These are phyloP conservation scores for Plutella xylostella DNA, from an alignment of 2,888 invertebrate species.

Conservation along the genomic window DNA sequence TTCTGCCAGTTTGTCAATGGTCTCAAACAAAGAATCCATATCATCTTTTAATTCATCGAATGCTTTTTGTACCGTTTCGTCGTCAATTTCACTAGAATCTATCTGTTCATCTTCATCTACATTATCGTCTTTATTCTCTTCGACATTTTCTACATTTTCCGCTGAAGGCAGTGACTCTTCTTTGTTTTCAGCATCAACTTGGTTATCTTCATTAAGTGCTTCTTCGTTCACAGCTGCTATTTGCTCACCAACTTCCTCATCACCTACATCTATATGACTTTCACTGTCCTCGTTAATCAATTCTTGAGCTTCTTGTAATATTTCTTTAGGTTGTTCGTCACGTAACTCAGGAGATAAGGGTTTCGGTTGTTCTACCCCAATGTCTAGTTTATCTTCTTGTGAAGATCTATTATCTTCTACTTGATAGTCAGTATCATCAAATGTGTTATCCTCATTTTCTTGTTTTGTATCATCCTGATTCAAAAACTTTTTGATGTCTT, in stretches of 20 bases:
- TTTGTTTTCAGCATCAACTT: constrained; percentile 9
- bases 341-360: background rate
- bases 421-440: constrained; percentile 3
- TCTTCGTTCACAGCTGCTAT: constrained; percentile 8
- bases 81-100: background rate
- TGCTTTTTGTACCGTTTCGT: no score
- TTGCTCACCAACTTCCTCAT: constrained; percentile 14
- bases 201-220: constrained; percentile 9
- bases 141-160: constrained; percentile 10
- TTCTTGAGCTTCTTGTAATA: constrained; percentile 15
- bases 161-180: background rate
- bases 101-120: constrained; percentile 15
- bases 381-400: constrained; percentile 1
- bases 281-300: constrained; percentile 3
- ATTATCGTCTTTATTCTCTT: constrained; percentile 16
- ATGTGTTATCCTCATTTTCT: constrained; percentile 12
- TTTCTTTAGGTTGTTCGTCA: background rate
- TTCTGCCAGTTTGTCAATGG: background rate
- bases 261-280: constrained; percentile 2
- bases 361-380: constrained; percentile 7
- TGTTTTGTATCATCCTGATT: constrained; percentile 9
- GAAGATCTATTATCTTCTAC: constrained; percentile 6
- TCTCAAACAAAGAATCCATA: no score
- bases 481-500: constrained; percentile 13
- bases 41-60: no score